Evolutionary conservation across 2,113 vertebrate species (phyloP).

Genomic region (Amphiprion percula): DNA sequence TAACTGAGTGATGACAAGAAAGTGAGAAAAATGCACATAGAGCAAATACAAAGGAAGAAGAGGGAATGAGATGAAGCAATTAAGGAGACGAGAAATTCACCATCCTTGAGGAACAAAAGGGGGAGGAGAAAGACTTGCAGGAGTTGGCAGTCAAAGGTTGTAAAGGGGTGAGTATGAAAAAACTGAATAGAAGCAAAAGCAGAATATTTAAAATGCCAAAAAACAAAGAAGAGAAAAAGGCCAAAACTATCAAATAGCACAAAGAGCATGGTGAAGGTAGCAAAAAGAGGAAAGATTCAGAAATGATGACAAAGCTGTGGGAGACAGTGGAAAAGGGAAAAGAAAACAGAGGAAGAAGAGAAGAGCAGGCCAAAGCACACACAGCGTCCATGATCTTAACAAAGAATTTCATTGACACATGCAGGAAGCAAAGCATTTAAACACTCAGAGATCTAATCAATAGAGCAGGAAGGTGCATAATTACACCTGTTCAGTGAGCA

Average conservation of each 20-base stretch:
- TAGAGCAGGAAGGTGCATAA: constrained; percentile 43
- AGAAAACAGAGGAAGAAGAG: constrained; percentile 26
- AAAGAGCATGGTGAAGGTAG: constrained; percentile 26
- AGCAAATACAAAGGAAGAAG: constrained; percentile 27
- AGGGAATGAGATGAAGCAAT: constrained; percentile 28
- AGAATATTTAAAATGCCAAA: constrained; percentile 16
- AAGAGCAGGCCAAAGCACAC: constrained; percentile 26
- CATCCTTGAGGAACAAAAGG: background rate
- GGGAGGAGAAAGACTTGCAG: background rate
- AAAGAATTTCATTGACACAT: constrained; percentile 59
- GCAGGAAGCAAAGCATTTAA: constrained; percentile 51
- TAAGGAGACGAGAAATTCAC: constrained; percentile 10
- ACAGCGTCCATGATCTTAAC: constrained; percentile 44
- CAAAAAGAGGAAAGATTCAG: constrained; percentile 1
- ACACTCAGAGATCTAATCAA: constrained; percentile 47
- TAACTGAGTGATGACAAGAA: constrained; percentile 37
- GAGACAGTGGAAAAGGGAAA: constrained; percentile 30
- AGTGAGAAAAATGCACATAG: background rate
- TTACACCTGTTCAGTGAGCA: constrained; percentile 29
- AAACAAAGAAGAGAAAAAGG: constrained; percentile 4
- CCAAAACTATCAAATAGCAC: constrained; percentile 17
- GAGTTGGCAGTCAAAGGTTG: background rate
- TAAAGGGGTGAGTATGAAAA: background rate
- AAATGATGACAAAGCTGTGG: constrained; percentile 45
- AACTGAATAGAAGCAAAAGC: constrained; percentile 11